These are phyloP conservation scores for Perca fluviatilis DNA, from an alignment of 2,113 vertebrate genomes.

Conservation along the genomic window DNA sequence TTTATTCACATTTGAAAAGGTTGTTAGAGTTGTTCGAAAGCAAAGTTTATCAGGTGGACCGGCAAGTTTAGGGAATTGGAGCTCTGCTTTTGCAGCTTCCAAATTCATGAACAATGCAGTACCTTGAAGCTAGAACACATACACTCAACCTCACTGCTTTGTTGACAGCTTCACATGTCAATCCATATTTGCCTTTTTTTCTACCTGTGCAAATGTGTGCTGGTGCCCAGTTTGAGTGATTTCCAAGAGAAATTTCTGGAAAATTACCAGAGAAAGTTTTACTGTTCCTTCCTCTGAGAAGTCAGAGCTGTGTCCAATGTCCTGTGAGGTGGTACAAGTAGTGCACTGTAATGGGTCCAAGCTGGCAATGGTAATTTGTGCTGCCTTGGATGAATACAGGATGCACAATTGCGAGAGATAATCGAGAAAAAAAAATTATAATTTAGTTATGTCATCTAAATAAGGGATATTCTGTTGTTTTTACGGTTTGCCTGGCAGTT, in stretches of 20 bases:
- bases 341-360: slow-evolving; percentile 27
- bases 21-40: slow-evolving; percentile 50
- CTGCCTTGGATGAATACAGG: not conserved
- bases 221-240: slow-evolving; percentile 30
- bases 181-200: slow-evolving; percentile 54
- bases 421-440: too few relatives aligned
- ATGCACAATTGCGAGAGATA: not conserved
- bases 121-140: slow-evolving; percentile 53
- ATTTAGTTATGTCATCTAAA: not conserved
- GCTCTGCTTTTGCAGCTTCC: slow-evolving; percentile 22
- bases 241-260: slow-evolving; percentile 27
- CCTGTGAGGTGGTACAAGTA: not conserved
- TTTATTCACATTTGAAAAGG: slow-evolving; percentile 27
- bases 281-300: not conserved
- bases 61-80: slow-evolving; percentile 44
- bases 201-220: slow-evolving; percentile 24
- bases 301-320: slow-evolving; percentile 12
- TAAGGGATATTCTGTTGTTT: not conserved
- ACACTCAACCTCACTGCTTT: slow-evolving; percentile 2
- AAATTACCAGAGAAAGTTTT: slow-evolving; percentile 33
- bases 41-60: slow-evolving; percentile 52
- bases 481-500: not conserved
- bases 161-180: slow-evolving; percentile 59
- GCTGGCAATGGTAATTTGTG: slow-evolving; percentile 4
- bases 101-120: slow-evolving; percentile 42